A percentile compares a stretch with the other conserved stretches of the same genome.
These are phyloP conservation scores for Diadema setosum DNA, from an alignment of 35 echinoderm and acorn worm genomes.

Conservation along the genomic window DNA sequence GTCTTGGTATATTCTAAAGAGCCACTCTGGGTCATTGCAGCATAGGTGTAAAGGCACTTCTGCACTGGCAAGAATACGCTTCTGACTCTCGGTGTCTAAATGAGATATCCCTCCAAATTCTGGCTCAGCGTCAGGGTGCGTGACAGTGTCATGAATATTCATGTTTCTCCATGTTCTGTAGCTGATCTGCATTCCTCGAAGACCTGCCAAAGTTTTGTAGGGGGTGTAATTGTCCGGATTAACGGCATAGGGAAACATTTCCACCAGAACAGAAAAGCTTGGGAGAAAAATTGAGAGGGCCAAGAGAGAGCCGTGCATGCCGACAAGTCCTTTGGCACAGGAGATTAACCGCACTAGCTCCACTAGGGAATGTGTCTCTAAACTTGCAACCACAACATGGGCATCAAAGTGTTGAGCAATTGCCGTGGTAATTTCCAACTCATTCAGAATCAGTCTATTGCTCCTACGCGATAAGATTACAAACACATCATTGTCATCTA, in stretches of 20 bases:
- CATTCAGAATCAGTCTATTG: slow-evolving; percentile 86
- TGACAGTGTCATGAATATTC: slow-evolving; percentile 37
- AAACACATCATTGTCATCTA: background rate
- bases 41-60: slow-evolving; percentile 89
- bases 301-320: slow-evolving; percentile 79
- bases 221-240: slow-evolving; percentile 94
- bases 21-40: slow-evolving; percentile 87
- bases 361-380: slow-evolving; percentile 49
- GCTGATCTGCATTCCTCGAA: slow-evolving; percentile 58
- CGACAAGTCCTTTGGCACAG: slow-evolving; percentile 53
- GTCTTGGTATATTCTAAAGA: slow-evolving; percentile 94
- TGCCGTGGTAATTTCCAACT: slow-evolving; percentile 47
- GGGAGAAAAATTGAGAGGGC: slow-evolving; percentile 80
- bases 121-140: slow-evolving; percentile 47
- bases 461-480: slow-evolving; percentile 59
- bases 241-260: slow-evolving; percentile 88
- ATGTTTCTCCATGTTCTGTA: slow-evolving; percentile 79
- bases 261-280: slow-evolving; percentile 47
- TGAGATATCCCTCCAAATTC: slow-evolving; percentile 86
- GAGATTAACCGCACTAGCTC: slow-evolving; percentile 48
- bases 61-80: slow-evolving; percentile 36
- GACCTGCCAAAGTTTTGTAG: slow-evolving; percentile 71
- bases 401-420: slow-evolving; percentile 47
- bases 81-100: slow-evolving; percentile 25
- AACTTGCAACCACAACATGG: slow-evolving; percentile 40